Percentiles rank a stretch among this genome's conserved stretches.
Evolutionary conservation across 2,113 vertebrate species (phyloP).

Genomic region (Xyliphius kryptos): DNA sequence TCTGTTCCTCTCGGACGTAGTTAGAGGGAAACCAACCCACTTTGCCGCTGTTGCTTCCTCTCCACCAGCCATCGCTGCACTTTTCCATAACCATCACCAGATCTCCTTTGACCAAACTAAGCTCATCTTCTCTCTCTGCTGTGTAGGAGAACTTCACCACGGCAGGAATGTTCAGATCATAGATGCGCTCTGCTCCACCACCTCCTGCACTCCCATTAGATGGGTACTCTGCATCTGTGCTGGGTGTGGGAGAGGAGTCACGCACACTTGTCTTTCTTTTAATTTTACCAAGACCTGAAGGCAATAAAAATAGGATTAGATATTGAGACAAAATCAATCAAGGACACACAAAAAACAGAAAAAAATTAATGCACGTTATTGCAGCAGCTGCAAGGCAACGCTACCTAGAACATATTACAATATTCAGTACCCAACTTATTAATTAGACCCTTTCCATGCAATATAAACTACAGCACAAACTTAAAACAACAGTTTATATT

Average conservation of each 20-base stretch:
- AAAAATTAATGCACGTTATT: no score
- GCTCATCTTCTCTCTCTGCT: slow-evolving; percentile 87
- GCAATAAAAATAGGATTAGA: no score
- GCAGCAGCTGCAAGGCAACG: no score
- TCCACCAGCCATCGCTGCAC: slow-evolving; percentile 98
- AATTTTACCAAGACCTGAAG: slow-evolving; percentile 85
- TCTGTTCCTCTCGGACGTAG: slow-evolving; percentile 87
- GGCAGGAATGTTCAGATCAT: slow-evolving; percentile 88
- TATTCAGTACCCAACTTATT: no score
- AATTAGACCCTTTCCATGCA: no score
- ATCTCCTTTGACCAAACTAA: slow-evolving; percentile 85
- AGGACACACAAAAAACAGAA: no score
- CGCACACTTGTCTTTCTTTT: slow-evolving; percentile 83
- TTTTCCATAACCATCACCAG: slow-evolving; percentile 94
- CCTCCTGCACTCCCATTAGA: slow-evolving; percentile 72
- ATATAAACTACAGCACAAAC: no score
- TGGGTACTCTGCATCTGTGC: slow-evolving; percentile 83
- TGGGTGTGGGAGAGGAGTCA: slow-evolving; percentile 88
- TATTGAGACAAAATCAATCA: no score
- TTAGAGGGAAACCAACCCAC: slow-evolving; percentile 98
- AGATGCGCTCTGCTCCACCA: slow-evolving; percentile 78
- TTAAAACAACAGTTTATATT: no score
- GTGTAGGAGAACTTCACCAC: slow-evolving; percentile 89
- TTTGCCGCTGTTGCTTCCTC: slow-evolving; percentile 79
- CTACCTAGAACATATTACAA: no score